Conservation (phyloP, 1,140 invertebrate species). For the Drosophila arawakana region DNA sequence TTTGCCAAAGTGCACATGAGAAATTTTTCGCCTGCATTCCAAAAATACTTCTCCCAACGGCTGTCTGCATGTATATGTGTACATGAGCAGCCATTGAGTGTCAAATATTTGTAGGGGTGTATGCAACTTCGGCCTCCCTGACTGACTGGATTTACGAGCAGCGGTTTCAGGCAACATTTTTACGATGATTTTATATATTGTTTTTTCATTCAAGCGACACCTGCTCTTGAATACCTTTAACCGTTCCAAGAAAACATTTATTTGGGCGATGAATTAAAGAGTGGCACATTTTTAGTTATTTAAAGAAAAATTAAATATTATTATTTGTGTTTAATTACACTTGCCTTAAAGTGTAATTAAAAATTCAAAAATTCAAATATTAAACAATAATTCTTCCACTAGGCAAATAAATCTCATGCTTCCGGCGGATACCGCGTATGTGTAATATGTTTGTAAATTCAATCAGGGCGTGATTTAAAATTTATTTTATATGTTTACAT, state of each 20-base stretch:
- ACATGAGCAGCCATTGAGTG: slow-evolving; percentile 33
- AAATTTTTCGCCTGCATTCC: slow-evolving; percentile 62
- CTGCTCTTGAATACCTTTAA: slow-evolving; percentile 3
- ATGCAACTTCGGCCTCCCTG: slow-evolving; percentile 5
- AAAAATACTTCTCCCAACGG: neutral
- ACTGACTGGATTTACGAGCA: neutral
- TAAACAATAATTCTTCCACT: no score
- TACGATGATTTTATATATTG: slow-evolving; percentile 16
- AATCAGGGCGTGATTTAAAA: no score
- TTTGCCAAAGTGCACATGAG: slow-evolving; percentile 78
- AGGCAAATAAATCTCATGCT: no score
- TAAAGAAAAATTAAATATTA: no score
- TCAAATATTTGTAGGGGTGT: slow-evolving; percentile 55
- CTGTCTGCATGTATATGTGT: slow-evolving; percentile 7
- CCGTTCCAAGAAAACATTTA: slow-evolving; percentile 9
- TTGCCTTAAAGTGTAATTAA: no score
- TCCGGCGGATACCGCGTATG: no score
- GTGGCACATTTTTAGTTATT: no score
- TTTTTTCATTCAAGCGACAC: slow-evolving; percentile 2
- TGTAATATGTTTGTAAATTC: no score
- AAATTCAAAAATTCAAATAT: no score
- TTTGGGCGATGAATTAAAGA: neutral
- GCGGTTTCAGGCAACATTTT: neutral
- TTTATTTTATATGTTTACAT: no score
- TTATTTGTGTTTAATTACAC: no score